Conservation (phyloP, 92 coral and sea anemone species). For the Bergia sp. region DNA sequence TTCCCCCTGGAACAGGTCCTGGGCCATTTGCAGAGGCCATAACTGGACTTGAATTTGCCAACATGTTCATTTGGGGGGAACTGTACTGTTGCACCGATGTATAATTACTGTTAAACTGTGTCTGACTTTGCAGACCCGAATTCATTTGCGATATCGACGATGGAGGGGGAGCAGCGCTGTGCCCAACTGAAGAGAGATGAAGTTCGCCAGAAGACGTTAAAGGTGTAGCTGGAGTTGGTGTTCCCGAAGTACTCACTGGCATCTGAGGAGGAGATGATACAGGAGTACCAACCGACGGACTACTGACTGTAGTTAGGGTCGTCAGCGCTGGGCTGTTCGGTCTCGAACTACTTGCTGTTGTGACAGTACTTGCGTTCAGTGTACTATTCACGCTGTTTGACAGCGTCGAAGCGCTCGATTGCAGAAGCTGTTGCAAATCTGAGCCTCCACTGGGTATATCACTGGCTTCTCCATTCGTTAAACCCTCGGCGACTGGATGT, state of each 20-base stretch:
- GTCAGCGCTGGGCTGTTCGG: constrained; percentile 96
- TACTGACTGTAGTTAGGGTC: constrained; percentile 85
- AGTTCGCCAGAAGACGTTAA: constrained; percentile 92
- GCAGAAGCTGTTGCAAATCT: constrained; percentile 98
- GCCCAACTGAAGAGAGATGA: constrained; percentile 86
- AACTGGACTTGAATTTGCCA: constrained; percentile 68
- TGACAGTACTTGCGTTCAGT: constrained; percentile 84
- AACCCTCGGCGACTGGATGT: constrained; percentile 71
- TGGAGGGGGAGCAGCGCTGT: constrained; percentile 90
- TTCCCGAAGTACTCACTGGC: constrained; percentile 94
- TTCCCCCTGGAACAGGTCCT: constrained; percentile 63
- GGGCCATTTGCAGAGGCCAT: constrained; percentile 93
- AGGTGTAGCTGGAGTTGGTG: constrained; percentile 98
- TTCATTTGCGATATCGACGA: constrained; percentile 88
- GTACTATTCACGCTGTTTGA: constrained; percentile 95
- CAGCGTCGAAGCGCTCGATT: constrained; percentile 92
- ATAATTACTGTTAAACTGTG: constrained; percentile 62
- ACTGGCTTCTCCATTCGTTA: constrained; percentile 94
- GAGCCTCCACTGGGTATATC: constrained; percentile 80
- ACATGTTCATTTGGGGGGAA: constrained; percentile 74
- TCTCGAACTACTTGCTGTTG: constrained; percentile 88
- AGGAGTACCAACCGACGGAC: constrained; percentile 85
- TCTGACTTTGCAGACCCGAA: constrained; percentile 79
- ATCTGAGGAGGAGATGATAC: constrained; percentile 96
- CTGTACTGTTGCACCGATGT: constrained; percentile 83